Base-by-base conservation (phyloP, 2,888 invertebrate genomes). In the Nomada fucata region DNA sequence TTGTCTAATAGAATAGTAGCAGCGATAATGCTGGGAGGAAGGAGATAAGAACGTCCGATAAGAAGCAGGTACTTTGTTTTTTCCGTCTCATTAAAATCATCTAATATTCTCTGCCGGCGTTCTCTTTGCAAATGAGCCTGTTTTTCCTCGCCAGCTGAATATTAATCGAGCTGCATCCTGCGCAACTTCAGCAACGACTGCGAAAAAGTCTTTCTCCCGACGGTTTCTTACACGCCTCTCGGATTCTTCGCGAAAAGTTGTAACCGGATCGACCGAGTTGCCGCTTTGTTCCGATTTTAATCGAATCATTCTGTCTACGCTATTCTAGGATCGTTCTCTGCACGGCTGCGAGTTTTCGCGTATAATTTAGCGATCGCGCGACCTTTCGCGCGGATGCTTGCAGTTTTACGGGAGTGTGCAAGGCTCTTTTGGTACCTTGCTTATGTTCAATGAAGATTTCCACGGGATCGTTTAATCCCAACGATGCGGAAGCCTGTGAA, bases 331-430 rank as follows among this genome's bases (percentile, higher is more conserved):
- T 13, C 50, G 18, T 26, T 65, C 36, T 10, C 23, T 20, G 9
- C 50, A 11, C 2, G 15, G 26, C n/a, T 0, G 20, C 47, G 1
- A 50, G 7, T 26, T 29, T 20, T 15, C n/a, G 50, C 53, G 79
- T 50, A 83, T 80, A 83, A 83, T 83, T 61, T 57, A 72, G 63
- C 67, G 69, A 75, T 73, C 70, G 29, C 60, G 61, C n/a, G 64
- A 60, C 68, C 69, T 77, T 77, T 61, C 57, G 20, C 20, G 57
- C 36, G 10, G 53, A 26, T 52, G 68, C 68, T 61, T 72, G 65
- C 83, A 52, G 79, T 78, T 82, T 61, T 76, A 65, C 65, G 50
- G 15, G 42, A 15, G 11, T 50, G n/a, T 36, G 36, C 44, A 26
- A 13, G 52, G 23, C 73, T 60, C n/a, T 20, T 52, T 53, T 55